Conservation (phyloP, 2,797 vertebrate genomes). For the Aselliscus stoliczkanus region DNA sequence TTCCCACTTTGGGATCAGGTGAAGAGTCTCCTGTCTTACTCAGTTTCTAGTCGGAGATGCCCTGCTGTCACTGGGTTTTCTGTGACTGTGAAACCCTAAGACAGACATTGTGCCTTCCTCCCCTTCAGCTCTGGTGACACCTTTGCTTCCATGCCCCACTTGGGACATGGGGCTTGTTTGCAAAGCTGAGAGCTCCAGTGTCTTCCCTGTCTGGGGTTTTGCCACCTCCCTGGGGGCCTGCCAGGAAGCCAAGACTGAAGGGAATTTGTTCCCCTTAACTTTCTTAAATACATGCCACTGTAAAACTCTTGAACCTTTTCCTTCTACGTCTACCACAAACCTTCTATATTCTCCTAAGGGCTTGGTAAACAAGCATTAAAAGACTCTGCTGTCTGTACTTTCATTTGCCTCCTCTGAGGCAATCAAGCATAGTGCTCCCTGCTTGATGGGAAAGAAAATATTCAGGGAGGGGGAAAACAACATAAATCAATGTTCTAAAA, state of each 20-base stretch:
- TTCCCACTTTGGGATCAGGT: neutral
- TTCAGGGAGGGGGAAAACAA: neutral
- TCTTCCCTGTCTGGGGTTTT: neutral
- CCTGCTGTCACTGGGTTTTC: neutral
- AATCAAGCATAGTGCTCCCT: neutral
- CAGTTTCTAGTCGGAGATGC: neutral
- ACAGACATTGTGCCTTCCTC: neutral
- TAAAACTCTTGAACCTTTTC: neutral
- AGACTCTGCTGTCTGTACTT: neutral
- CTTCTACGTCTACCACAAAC: neutral
- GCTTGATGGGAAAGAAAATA: neutral
- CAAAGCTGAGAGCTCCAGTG: neutral
- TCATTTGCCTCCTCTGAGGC: neutral
- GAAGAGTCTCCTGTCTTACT: neutral
- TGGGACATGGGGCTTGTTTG: neutral
- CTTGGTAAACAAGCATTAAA: neutral
- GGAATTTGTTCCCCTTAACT: neutral
- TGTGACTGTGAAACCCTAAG: accelerated
- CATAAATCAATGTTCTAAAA: neutral
- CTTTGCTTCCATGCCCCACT: neutral
- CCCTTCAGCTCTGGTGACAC: neutral
- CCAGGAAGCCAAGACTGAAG: neutral
- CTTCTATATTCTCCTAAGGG: neutral
- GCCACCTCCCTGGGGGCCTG: neutral
- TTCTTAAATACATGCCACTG: neutral